A percentile compares a stretch with the other conserved stretches of the same genome.
Conservation (phyloP, 2,113 vertebrate genomes). For the Tamias sibiricus region DNA sequence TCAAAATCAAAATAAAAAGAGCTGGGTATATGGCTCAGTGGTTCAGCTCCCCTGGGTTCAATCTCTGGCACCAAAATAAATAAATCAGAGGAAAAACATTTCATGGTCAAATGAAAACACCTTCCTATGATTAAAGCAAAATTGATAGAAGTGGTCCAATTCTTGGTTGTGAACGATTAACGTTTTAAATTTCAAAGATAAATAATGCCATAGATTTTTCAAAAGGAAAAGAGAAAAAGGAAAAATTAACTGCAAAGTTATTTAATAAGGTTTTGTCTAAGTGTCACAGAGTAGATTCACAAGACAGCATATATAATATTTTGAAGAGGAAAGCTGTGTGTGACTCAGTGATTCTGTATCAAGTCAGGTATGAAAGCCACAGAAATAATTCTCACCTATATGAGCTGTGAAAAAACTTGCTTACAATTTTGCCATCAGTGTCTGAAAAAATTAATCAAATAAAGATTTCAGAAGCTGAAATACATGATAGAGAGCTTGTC, state of each 20-base stretch:
- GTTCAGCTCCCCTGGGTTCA: too few species aligned
- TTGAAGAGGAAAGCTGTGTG: not conserved
- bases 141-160: not conserved
- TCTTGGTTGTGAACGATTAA: not conserved
- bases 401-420: not conserved
- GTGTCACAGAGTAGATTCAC: not conserved
- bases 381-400: not conserved
- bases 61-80: too few species aligned
- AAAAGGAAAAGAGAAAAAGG: not conserved
- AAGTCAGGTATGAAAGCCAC: not conserved
- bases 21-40: too few species aligned
- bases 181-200: not conserved
- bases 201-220: not conserved
- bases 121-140: not conserved
- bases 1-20: too few species aligned
- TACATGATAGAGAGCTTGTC: not conserved
- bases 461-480: not conserved
- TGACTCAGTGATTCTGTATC: not conserved
- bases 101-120: not conserved
- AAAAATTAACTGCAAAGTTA: not conserved
- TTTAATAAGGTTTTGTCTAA: not conserved
- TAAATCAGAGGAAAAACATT: not conserved
- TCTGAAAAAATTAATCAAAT: not conserved
- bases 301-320: not conserved
- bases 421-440: not conserved